Conservation (phyloP, 1,140 invertebrate species). For the Trichomalopsis sarcophagae region DNA sequence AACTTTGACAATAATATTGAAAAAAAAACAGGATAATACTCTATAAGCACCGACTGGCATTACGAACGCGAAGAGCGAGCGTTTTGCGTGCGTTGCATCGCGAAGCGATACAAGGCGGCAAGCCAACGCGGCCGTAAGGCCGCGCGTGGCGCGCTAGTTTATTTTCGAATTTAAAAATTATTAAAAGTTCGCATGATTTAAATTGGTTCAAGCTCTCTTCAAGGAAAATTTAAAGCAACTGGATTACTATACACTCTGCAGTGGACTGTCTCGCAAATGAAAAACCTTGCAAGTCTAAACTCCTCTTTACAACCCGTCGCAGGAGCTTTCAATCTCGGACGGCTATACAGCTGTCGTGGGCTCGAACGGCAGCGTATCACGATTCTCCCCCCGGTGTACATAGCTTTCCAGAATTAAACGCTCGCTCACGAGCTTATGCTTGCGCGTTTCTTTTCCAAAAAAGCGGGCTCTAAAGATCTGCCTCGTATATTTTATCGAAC, state of each 20-base stretch:
- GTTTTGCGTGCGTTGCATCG: too few species aligned
- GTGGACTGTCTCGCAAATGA: background rate
- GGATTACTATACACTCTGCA: background rate
- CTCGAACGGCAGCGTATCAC: background rate
- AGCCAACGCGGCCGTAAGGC: too few species aligned
- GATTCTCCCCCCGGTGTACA: too few species aligned
- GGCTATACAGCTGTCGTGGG: background rate
- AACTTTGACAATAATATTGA: too few species aligned
- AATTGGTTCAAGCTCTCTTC: too few species aligned
- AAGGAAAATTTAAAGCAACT: background rate
- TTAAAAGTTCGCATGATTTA: too few species aligned
- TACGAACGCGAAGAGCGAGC: too few species aligned
- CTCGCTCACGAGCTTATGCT: too few species aligned
- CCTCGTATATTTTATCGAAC: conserved; percentile 40
- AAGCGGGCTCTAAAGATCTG: conserved; percentile 17
- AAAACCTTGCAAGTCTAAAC: background rate
- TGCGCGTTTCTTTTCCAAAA: background rate
- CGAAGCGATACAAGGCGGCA: too few species aligned
- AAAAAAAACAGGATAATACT: too few species aligned
- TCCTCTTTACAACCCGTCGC: background rate
- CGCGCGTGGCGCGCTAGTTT: too few species aligned
- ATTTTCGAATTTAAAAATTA: background rate
- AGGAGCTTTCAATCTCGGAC: background rate
- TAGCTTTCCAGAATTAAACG: background rate
- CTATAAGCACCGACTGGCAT: too few species aligned